phyloP scores from a whole-genome alignment of 2,888 invertebrate genomes.

The Synanthedon tipuliformis region DNA sequence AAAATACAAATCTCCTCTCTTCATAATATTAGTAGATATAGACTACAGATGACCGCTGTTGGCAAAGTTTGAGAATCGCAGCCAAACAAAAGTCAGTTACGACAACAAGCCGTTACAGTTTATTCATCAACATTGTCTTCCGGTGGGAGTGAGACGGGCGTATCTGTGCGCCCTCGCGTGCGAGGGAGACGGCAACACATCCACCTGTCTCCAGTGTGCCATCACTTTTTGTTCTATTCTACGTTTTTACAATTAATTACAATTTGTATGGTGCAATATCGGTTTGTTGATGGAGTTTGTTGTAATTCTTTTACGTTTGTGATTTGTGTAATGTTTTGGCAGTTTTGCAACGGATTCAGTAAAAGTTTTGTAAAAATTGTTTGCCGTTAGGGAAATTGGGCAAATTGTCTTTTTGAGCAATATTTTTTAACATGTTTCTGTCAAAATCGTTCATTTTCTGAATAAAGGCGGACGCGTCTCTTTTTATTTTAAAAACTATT shows the following conservation, averaged over 20 bases:
- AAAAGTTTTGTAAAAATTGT: background rate
- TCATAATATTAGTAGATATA: no score
- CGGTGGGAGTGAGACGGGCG: constrained; percentile 34
- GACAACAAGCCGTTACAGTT: constrained; percentile 61
- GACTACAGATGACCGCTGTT: no score
- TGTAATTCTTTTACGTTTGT: constrained; percentile 3
- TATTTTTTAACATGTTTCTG: no score
- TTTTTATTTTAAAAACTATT: no score
- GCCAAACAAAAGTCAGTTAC: constrained; percentile 58
- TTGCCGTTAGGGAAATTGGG: background rate
- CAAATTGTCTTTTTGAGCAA: background rate
- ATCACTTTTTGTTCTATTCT: constrained; percentile 30
- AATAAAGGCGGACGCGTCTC: no score
- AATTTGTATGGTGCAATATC: constrained; percentile 47
- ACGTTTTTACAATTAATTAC: constrained; percentile 40
- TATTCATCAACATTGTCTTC: constrained; percentile 47
- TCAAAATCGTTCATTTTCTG: no score
- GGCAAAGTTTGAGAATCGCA: constrained; percentile 32
- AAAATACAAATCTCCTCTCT: no score
- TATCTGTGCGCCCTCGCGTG: constrained; percentile 7
- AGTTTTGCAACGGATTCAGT: background rate
- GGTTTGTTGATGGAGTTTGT: constrained; percentile 6
- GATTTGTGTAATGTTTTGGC: constrained; percentile 1
- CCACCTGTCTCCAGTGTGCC: constrained; percentile 46
- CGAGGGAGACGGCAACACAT: constrained; percentile 26